Conservation (phyloP, 2,888 invertebrate genomes). For the Caenorhabditis sp. region DNA sequence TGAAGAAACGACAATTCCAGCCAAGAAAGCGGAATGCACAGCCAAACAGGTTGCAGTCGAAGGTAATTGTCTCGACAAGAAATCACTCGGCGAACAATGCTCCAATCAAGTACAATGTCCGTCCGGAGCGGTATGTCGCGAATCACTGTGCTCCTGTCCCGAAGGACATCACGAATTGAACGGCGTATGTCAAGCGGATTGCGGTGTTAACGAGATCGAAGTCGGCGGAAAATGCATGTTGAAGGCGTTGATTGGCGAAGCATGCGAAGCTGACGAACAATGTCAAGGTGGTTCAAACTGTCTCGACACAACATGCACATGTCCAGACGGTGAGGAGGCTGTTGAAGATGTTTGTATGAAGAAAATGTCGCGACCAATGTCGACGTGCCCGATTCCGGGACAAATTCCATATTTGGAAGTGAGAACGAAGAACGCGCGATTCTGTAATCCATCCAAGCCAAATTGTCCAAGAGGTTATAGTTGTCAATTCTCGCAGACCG, state of each 20-base stretch:
- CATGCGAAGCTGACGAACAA: constrained; percentile 61
- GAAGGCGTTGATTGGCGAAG: constrained; percentile 53
- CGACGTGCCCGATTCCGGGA: constrained; percentile 64
- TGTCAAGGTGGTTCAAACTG: constrained; percentile 61
- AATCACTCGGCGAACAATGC: constrained; percentile 58
- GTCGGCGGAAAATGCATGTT: constrained; percentile 60
- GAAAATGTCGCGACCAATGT: constrained; percentile 52
- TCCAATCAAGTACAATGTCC: constrained; percentile 66
- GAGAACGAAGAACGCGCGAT: constrained; percentile 55
- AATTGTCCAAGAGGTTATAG: constrained; percentile 57
- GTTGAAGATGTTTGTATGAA: constrained; percentile 57
- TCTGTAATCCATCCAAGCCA: constrained; percentile 58
- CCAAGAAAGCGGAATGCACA: constrained; percentile 44
- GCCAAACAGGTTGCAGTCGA: constrained; percentile 67
- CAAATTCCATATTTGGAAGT: constrained; percentile 63
- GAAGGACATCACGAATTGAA: constrained; percentile 57
- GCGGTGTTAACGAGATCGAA: constrained; percentile 55
- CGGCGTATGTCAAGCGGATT: constrained; percentile 54
- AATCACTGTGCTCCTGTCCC: constrained; percentile 64
- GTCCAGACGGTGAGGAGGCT: constrained; percentile 58
- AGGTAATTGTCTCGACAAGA: constrained; percentile 64
- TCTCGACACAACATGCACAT: constrained; percentile 55
- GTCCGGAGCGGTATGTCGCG: constrained; percentile 54
- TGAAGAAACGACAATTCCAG: constrained; percentile 16
- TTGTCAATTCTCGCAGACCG: constrained; percentile 65